phyloP scores from a whole-genome alignment of 2,888 invertebrate species.

The Drosophila pseudotalamancana region DNA sequence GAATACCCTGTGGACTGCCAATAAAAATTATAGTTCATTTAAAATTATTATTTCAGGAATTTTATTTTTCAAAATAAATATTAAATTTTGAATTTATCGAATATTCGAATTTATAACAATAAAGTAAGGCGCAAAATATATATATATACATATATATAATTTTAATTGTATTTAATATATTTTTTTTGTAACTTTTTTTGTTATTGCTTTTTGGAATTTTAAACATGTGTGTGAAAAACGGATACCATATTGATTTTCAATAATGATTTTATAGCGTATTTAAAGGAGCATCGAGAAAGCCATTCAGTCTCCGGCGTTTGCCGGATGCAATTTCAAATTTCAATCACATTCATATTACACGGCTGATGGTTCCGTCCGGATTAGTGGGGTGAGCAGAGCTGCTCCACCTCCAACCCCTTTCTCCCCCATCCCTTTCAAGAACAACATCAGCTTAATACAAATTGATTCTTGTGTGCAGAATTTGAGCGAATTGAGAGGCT shows the following conservation, averaged over 20 bases:
- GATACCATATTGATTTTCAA: neutral
- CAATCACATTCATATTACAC: slow-evolving; percentile 77
- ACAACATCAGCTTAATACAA: slow-evolving; percentile 40
- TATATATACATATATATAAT: too few relatives aligned
- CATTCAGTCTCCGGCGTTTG: slow-evolving; percentile 42
- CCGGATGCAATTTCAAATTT: slow-evolving; percentile 79
- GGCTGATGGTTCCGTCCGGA: slow-evolving; percentile 56
- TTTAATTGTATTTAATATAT: neutral
- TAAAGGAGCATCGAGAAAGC: slow-evolving; percentile 1
- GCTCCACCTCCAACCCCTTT: neutral
- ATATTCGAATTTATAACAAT: too few relatives aligned
- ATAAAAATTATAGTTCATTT: too few relatives aligned
- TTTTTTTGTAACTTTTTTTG: too few relatives aligned
- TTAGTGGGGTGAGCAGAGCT: slow-evolving; percentile 29
- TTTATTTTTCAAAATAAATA: too few relatives aligned
- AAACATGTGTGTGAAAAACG: neutral
- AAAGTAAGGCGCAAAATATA: too few relatives aligned
- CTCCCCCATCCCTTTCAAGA: neutral
- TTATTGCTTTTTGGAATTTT: neutral
- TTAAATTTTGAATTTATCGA: too few relatives aligned
- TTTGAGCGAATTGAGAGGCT: slow-evolving; percentile 46
- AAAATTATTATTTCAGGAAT: too few relatives aligned
- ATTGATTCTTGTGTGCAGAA: slow-evolving; percentile 43
- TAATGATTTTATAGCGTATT: slow-evolving; percentile 8
- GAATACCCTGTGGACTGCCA: too few relatives aligned